phyloP scores from a whole-genome alignment of 2,797 vertebrate species.

The Spea hammondii region DNA sequence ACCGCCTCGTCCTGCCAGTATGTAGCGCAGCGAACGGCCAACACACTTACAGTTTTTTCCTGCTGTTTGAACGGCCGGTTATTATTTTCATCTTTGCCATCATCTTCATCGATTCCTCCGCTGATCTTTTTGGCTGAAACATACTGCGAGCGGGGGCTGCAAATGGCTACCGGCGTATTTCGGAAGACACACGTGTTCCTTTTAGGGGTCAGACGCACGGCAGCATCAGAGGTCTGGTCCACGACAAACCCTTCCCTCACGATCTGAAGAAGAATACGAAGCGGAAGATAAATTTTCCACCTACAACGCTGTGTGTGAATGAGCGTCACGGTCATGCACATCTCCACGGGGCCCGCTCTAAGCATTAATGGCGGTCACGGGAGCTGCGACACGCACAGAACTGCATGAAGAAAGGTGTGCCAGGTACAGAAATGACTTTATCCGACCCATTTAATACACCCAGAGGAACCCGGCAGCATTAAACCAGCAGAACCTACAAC shows the following conservation, averaged over 20 bases:
- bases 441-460: too few species aligned
- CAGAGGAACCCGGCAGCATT: too few species aligned
- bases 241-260: conserved; percentile 62
- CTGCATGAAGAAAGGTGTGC: too few species aligned
- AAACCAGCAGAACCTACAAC: too few species aligned
- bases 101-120: conserved; percentile 38
- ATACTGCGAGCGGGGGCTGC: conserved; percentile 33
- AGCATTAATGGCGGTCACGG: too few species aligned
- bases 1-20: too few species aligned
- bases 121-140: conserved; percentile 12
- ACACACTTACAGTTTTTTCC: conserved; percentile 67
- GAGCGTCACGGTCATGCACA: too few species aligned
- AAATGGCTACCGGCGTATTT: conserved; percentile 57
- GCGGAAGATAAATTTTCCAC: too few species aligned
- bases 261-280: conserved; percentile 59
- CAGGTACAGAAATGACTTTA: too few species aligned
- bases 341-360: neutral
- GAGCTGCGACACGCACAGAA: too few species aligned
- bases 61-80: conserved; percentile 59
- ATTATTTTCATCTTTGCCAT: conserved; percentile 27
- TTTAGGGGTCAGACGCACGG: conserved; percentile 51
- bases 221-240: conserved; percentile 51
- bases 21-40: neutral
- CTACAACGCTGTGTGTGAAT: too few species aligned
- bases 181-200: conserved; percentile 60